Evolutionary conservation across 2,113 vertebrate species (phyloP).

Genomic region (Stigmatopora argus): DNA sequence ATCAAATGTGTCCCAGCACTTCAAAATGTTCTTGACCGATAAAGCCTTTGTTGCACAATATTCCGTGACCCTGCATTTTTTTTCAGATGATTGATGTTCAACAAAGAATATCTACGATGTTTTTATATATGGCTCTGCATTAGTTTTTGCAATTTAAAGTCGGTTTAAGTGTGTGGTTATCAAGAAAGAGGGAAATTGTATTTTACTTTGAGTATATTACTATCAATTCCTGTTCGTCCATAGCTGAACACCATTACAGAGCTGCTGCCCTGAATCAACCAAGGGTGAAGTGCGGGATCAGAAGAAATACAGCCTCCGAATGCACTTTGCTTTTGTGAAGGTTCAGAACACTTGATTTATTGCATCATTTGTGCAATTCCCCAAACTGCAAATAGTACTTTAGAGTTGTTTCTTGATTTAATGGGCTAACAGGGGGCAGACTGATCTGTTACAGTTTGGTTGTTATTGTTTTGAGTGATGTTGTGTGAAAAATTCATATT

Average conservation of each 20-base stretch:
- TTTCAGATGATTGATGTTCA: neutral
- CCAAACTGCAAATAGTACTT: constrained; percentile 22
- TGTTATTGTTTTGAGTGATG: too few species aligned
- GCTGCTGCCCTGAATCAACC: constrained; percentile 20
- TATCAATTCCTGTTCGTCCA: neutral
- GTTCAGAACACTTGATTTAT: constrained; percentile 30
- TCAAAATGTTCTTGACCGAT: neutral
- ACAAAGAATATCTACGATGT: neutral
- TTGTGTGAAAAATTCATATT: too few species aligned
- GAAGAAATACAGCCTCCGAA: neutral
- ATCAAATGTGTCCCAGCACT: neutral
- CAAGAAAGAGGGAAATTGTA: neutral
- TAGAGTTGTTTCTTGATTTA: too few species aligned
- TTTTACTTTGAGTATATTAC: constrained; percentile 1
- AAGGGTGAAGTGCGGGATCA: constrained; percentile 22
- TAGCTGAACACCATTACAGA: constrained; percentile 12
- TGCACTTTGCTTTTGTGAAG: constrained; percentile 33
- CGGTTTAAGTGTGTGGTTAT: too few species aligned
- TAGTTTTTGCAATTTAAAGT: neutral
- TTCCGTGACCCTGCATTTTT: neutral
- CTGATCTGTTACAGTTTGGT: too few species aligned
- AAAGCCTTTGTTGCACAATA: neutral
- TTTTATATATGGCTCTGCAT: neutral
- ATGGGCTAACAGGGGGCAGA: too few species aligned
- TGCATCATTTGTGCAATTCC: constrained; percentile 12